These are phyloP conservation scores for Cuniculus paca DNA, from an alignment of 2,797 vertebrate genomes.

Conservation along the genomic window DNA sequence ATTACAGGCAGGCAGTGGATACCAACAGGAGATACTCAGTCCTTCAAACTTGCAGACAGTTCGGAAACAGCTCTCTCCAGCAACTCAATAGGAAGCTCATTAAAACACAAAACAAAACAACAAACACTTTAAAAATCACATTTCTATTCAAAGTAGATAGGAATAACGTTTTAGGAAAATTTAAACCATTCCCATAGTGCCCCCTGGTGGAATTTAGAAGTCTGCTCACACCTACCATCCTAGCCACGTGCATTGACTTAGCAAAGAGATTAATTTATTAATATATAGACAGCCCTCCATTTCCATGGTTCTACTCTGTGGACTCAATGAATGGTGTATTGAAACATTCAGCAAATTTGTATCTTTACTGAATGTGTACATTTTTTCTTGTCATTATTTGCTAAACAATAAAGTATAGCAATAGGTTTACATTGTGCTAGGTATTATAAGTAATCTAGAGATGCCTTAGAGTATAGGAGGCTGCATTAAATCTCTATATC, in stretches of 20 bases:
- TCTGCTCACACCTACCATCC: neutral
- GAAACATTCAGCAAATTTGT: neutral
- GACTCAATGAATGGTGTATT: neutral
- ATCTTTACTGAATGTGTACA: neutral
- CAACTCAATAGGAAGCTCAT: neutral
- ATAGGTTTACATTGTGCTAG: neutral
- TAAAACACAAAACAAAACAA: constrained; percentile 36
- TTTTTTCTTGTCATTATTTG: neutral
- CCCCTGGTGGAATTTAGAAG: constrained; percentile 67
- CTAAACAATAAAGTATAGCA: neutral
- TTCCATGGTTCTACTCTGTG: neutral
- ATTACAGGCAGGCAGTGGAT: neutral
- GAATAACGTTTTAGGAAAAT: neutral
- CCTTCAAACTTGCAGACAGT: neutral
- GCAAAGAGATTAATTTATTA: neutral
- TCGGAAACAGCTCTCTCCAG: neutral
- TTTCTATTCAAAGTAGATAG: constrained; percentile 34
- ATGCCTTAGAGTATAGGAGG: neutral
- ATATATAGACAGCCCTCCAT: neutral
- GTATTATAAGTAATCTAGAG: neutral
- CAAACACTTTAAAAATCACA: neutral
- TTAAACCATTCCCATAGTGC: constrained; percentile 31
- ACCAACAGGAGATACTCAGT: neutral
- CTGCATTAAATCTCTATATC: neutral
- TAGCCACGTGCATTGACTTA: neutral